Percentiles rank a stretch among this genome's conserved stretches.
phyloP scores from a whole-genome alignment of 2,113 vertebrate species.

The Dermatemys mawii region DNA sequence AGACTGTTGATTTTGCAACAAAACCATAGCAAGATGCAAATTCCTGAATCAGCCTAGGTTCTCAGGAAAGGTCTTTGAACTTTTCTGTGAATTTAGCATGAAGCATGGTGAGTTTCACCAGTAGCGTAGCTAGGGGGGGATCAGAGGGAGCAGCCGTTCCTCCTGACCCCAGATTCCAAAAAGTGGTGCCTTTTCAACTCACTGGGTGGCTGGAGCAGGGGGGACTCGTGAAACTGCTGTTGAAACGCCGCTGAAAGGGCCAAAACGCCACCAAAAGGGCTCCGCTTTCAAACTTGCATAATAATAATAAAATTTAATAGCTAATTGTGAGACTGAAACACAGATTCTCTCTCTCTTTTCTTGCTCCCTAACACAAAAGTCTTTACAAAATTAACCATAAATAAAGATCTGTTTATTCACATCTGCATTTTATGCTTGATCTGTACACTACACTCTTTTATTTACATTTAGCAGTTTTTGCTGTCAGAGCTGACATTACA shows the following conservation, averaged over 20 bases:
- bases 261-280: too few relatives aligned
- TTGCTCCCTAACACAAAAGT: not conserved
- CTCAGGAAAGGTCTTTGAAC: not conserved
- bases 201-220: too few relatives aligned
- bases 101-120: not conserved
- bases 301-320: not conserved
- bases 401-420: not conserved
- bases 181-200: too few relatives aligned
- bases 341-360: not conserved
- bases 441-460: not conserved
- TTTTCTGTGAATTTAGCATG: not conserved
- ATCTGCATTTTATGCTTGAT: not conserved
- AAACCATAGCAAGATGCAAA: fast-evolving
- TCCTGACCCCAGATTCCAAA: too few relatives aligned
- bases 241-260: too few relatives aligned
- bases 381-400: not conserved
- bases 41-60: not conserved
- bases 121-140: too few relatives aligned
- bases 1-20: not conserved
- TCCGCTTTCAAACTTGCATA: not conserved
- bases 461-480: not conserved
- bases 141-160: too few relatives aligned
- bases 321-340: not conserved
- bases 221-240: too few relatives aligned
- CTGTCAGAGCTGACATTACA: not conserved